Conservation (phyloP, 2,797 vertebrate species). For the Antennarius maculatus region DNA sequence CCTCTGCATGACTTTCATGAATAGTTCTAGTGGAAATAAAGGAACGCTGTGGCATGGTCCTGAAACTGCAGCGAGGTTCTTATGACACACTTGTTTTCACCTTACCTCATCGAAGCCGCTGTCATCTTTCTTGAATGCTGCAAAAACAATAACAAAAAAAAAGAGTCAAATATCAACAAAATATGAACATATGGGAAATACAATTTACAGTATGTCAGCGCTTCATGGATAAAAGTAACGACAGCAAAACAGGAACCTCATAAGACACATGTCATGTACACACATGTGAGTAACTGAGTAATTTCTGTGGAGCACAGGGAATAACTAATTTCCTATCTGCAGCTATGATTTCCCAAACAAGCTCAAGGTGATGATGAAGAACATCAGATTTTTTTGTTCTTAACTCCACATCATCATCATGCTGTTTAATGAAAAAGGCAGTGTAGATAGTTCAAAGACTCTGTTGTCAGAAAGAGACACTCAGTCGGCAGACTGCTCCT, state of each 20-base stretch:
- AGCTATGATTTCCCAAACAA: conserved; percentile 38
- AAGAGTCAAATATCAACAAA: conserved; percentile 44
- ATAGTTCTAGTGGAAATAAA: conserved; percentile 9
- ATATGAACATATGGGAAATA: conserved; percentile 19
- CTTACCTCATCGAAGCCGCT: conserved; percentile 92
- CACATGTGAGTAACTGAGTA: neutral
- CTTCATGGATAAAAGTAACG: too few species aligned
- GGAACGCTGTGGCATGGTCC: neutral
- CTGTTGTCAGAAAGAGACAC: neutral
- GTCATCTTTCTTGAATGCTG: conserved; percentile 97
- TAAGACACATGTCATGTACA: too few species aligned
- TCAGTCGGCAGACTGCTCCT: conserved; percentile 54
- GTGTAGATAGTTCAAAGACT: conserved; percentile 31
- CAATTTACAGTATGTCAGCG: too few species aligned
- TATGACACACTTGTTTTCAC: conserved; percentile 38
- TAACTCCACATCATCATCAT: conserved; percentile 27
- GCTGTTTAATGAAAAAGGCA: conserved; percentile 30
- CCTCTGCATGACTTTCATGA: neutral
- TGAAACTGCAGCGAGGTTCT: conserved; percentile 36
- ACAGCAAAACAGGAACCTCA: too few species aligned
- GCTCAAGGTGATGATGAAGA: neutral
- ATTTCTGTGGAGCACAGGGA: conserved; percentile 14
- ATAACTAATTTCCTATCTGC: conserved; percentile 25
- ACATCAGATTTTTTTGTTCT: conserved; percentile 30
- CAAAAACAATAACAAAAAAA: conserved; percentile 54